These are phyloP conservation scores for Ambastaia sidthimunki DNA, from an alignment of 2,797 vertebrate species.

Conservation along the genomic window DNA sequence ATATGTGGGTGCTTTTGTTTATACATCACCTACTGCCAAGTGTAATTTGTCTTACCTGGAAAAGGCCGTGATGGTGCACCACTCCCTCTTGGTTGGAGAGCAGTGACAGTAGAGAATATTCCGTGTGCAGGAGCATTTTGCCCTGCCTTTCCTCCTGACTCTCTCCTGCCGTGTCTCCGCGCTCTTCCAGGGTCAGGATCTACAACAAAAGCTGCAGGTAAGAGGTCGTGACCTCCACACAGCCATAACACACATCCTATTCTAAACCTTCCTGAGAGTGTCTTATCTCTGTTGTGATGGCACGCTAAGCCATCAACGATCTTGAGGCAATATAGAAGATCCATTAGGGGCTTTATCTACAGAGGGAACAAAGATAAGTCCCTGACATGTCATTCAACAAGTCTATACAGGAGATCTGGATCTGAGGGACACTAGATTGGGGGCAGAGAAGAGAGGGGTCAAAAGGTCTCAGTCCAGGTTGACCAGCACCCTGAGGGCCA, in stretches of 20 bases:
- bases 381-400: constrained; percentile 27
- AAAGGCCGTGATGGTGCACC: constrained; percentile 97
- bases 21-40: background rate
- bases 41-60: constrained; percentile 85
- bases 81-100: constrained; percentile 97
- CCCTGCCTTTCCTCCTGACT: constrained; percentile 98
- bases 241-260: constrained; percentile 4
- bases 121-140: constrained; percentile 98
- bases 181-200: constrained; percentile 97
- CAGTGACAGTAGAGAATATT: constrained; percentile 97
- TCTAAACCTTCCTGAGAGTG: constrained; percentile 12
- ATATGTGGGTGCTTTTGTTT: background rate
- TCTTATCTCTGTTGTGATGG: constrained; percentile 45
- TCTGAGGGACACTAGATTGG: constrained; percentile 49
- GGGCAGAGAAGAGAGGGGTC: constrained; percentile 56
- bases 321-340: constrained; percentile 34
- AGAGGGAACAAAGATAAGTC: constrained; percentile 45
- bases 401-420: constrained; percentile 19
- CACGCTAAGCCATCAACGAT: constrained; percentile 30
- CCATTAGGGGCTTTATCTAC: constrained; percentile 41
- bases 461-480: constrained; percentile 67
- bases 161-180: constrained; percentile 87
- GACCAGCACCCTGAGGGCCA: constrained; percentile 43
- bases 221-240: constrained; percentile 55
- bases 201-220: constrained; percentile 66